Conservation (phyloP, 2,113 vertebrate genomes). For the Bothrops jararaca region DNA sequence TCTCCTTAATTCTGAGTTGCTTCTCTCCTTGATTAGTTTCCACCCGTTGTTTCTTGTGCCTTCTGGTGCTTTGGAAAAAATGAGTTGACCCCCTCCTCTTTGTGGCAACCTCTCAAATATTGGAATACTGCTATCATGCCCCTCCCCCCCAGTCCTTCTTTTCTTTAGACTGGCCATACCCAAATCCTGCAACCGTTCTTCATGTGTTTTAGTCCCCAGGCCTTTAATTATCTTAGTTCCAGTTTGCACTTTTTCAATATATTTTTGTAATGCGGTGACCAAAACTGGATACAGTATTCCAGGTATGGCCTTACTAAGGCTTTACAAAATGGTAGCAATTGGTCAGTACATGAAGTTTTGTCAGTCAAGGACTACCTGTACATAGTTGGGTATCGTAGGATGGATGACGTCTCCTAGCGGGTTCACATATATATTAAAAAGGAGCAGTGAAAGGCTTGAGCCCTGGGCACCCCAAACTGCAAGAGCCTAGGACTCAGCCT, state of each 20-base stretch:
- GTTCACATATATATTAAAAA: background rate
- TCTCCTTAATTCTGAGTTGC: too few relatives aligned
- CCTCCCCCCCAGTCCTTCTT: too few relatives aligned
- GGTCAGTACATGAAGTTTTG: background rate
- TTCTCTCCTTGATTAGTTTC: too few relatives aligned
- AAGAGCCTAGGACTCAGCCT: background rate
- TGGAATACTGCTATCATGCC: too few relatives aligned
- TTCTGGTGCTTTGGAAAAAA: too few relatives aligned
- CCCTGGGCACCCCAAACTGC: background rate
- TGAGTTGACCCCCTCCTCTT: background rate
- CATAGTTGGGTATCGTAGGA: background rate
- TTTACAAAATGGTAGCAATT: background rate
- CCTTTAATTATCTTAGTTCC: too few relatives aligned
- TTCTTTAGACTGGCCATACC: background rate
- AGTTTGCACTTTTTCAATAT: too few relatives aligned
- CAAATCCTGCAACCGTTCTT: background rate
- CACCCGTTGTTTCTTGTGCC: background rate
- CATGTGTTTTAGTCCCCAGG: too few relatives aligned
- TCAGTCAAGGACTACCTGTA: background rate
- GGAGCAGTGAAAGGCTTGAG: background rate
- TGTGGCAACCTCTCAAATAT: background rate
- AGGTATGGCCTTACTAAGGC: too few relatives aligned
- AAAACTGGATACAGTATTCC: too few relatives aligned
- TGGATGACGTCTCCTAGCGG: background rate
- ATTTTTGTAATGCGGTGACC: too few relatives aligned